Evolutionary conservation across 2,113 vertebrate genomes (phyloP), one percentile per base, ranked within the genome.

Genomic region (Anser brachyrhynchus): DNA sequence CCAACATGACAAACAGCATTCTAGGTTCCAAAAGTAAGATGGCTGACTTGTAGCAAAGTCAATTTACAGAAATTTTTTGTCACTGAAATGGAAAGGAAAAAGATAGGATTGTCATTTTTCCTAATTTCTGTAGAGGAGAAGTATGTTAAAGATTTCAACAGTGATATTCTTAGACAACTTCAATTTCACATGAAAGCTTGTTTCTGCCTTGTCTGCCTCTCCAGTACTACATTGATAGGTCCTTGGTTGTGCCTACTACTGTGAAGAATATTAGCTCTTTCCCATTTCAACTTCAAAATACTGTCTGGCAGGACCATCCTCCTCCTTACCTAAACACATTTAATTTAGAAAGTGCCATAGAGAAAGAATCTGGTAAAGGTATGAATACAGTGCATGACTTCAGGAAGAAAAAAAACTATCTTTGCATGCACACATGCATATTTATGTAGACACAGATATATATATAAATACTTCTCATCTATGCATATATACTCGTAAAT

Each of bases 51-150:
- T 23, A 54, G 80, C 76, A 79, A 92, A 84, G 52, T 46, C 55
- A 59, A n/a, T 86, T 83, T 77, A 70, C 95, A 96, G 83, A 95
- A 95, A 33, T 33, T 92, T 94, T 97, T 95, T 89, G 76, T 75
- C 92, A 75, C 15, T 83, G 93, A 96, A 96, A 82, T 77, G 95
- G 89, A 87, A 95, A 94, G 95, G 92, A 87, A 84, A 58, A 87
- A 82, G 82, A 92, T 82, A 92, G 90, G n/a, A 94, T 95, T 97
- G 93, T 95, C 92, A 95, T 89, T 95, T 92, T 77, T 33, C 94
- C 61, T 81, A 22, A 59, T 77, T 76, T 67, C 84, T 51, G 61
- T 78, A 59, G 31, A 82, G 87, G n/a, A 90, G 49, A 37, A 88
- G n/a, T 72, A 61, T 69, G 80, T 64, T 92, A 58, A 91, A 87